Percentiles rank a stretch among this genome's conserved stretches.
Evolutionary conservation across 2,797 vertebrate genomes (phyloP).

Genomic region (Distichodus sexfasciatus): DNA sequence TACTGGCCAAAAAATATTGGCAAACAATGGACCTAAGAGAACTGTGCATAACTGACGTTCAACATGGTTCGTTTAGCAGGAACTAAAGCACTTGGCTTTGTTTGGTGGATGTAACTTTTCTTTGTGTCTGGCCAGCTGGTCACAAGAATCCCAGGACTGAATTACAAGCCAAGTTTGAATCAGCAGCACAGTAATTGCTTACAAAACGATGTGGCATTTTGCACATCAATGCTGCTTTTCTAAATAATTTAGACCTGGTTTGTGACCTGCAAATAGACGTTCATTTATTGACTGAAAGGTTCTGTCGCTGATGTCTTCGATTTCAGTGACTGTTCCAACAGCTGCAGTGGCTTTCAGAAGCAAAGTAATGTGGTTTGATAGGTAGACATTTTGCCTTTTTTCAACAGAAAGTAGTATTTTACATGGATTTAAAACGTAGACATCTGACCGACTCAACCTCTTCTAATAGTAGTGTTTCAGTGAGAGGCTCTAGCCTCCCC

Average conservation of each 20-base stretch:
- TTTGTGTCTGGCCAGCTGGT: conserved; percentile 13
- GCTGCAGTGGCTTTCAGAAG: conserved; percentile 18
- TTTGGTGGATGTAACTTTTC: conserved; percentile 1
- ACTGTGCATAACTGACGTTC: conserved; percentile 17
- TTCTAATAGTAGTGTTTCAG: conserved; percentile 6
- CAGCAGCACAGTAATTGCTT: conserved; percentile 19
- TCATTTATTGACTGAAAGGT: conserved; percentile 23
- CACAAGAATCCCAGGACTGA: conserved; percentile 27
- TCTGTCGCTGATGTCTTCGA: conserved; percentile 21
- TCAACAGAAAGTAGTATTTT: conserved; percentile 14
- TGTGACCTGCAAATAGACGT: conserved; percentile 23
- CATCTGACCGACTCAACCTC: not conserved
- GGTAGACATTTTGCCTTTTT: conserved; percentile 22
- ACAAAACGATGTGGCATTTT: conserved; percentile 34
- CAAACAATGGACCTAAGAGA: conserved; percentile 1
- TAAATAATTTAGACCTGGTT: conserved; percentile 25
- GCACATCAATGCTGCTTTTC: not conserved
- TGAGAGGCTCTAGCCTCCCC: not conserved
- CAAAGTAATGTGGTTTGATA: conserved; percentile 4
- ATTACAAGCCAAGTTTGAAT: conserved; percentile 33
- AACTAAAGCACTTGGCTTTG: conserved; percentile 13
- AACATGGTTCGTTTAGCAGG: conserved; percentile 1
- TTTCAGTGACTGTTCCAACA: conserved; percentile 5
- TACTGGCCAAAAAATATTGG: not conserved
- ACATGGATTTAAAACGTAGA: conserved; percentile 10